Percentiles rank a stretch among this genome's conserved stretches.
These are phyloP conservation scores for Bimastos eiseni DNA, from an alignment of 2,888 invertebrate species.

Conservation along the genomic window DNA sequence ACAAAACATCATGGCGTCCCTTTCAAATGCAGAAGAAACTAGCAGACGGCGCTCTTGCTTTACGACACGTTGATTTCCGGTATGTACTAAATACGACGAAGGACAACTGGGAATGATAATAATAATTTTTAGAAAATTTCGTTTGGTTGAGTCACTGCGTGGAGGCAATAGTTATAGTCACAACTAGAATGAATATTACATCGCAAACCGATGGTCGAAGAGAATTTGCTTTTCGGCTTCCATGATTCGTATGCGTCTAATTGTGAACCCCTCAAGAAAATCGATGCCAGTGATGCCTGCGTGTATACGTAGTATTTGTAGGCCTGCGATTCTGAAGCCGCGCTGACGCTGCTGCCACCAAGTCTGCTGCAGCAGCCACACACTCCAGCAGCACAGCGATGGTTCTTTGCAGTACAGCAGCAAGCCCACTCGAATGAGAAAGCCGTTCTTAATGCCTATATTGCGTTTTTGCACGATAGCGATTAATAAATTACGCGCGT, in stretches of 20 bases:
- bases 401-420: background rate
- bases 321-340: background rate
- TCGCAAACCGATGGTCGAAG: background rate
- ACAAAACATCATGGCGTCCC: constrained; percentile 16
- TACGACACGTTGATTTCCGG: constrained; percentile 13
- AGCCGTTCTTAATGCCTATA: constrained; percentile 6
- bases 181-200: background rate
- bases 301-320: constrained; percentile 13
- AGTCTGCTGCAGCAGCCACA: background rate
- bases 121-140: background rate
- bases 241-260: constrained; percentile 24
- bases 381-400: background rate
- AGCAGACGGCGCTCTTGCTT: constrained; percentile 1
- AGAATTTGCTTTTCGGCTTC: constrained; percentile 19
- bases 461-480: constrained; percentile 13
- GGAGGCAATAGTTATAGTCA: background rate
- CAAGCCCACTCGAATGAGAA: constrained; percentile 13
- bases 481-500: constrained; percentile 13
- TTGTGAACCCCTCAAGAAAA: constrained; percentile 23
- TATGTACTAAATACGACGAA: background rate
- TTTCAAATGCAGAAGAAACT: background rate
- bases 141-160: background rate
- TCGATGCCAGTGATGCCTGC: constrained; percentile 21
- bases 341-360: background rate
- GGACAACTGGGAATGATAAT: background rate